Evolutionary conservation across 2,888 invertebrate species (phyloP).

Genomic region (Zaprionus obscuricornis): DNA sequence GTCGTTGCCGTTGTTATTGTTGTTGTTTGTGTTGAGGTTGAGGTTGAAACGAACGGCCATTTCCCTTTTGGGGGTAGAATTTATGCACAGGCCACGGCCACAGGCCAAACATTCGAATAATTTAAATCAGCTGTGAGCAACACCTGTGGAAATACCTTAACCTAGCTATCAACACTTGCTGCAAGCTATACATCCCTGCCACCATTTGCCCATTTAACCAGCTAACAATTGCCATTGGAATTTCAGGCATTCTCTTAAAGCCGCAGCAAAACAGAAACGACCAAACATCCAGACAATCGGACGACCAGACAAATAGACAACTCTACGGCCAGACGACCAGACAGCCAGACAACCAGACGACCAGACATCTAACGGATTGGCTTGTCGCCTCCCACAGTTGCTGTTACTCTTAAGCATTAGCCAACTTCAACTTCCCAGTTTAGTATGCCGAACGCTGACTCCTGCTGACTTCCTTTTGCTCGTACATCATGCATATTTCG

Average conservation of each 20-base stretch:
- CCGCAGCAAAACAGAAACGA: constrained; percentile 19
- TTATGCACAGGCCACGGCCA: constrained; percentile 52
- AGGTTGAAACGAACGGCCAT: background rate
- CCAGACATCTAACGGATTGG: too few relatives aligned
- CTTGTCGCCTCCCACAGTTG: background rate
- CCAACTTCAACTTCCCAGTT: too few relatives aligned
- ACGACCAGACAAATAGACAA: background rate
- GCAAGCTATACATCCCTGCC: background rate
- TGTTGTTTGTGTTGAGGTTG: background rate
- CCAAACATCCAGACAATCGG: background rate
- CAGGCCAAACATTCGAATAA: constrained; percentile 68
- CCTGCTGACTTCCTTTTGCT: constrained; percentile 10
- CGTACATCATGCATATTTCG: constrained; percentile 64
- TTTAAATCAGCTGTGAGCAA: constrained; percentile 66
- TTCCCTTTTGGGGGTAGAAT: constrained; percentile 42
- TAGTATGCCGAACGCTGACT: too few relatives aligned
- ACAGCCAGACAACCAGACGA: constrained; percentile 7
- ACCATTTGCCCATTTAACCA: background rate
- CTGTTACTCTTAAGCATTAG: too few relatives aligned
- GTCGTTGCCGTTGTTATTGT: background rate
- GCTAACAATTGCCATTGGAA: constrained; percentile 46
- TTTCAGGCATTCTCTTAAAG: constrained; percentile 50
- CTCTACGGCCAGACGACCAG: constrained; percentile 10
- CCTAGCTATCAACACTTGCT: constrained; percentile 40
- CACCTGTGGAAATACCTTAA: constrained; percentile 66